Evolutionary conservation across 2,888 invertebrate species (phyloP).

Genomic region (Epistrophe grossulariae): DNA sequence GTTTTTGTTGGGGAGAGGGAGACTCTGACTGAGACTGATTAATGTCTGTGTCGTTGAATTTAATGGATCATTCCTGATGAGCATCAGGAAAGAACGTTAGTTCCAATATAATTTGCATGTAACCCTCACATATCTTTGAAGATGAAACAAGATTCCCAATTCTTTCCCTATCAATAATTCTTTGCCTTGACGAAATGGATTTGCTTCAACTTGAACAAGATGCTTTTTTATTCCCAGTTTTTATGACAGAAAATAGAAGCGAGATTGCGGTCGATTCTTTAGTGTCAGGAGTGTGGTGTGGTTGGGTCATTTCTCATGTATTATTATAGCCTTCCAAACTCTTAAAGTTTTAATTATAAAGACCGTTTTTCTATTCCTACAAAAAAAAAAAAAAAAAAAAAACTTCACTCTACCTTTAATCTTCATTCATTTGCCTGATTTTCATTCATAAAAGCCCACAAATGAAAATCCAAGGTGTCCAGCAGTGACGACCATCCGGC

Average conservation of each 20-base stretch:
- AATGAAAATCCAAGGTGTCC: slow-evolving; percentile 21
- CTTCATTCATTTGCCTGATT: slow-evolving; percentile 2
- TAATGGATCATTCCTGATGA: slow-evolving; percentile 61
- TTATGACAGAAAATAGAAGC: slow-evolving; percentile 49
- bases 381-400: background rate
- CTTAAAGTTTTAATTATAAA: slow-evolving; percentile 43
- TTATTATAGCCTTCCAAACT: background rate
- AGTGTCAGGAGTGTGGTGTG: slow-evolving; percentile 25
- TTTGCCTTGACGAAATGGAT: background rate
- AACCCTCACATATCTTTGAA: slow-evolving; percentile 7
- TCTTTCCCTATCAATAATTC: background rate
- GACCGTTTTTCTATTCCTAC: slow-evolving; percentile 1
- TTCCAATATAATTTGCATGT: slow-evolving; percentile 19
- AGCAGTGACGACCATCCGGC: slow-evolving; percentile 28
- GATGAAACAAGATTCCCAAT: background rate
- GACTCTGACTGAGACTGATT: slow-evolving; percentile 51
- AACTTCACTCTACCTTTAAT: background rate
- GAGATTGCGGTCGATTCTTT: background rate
- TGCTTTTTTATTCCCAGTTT: slow-evolving; percentile 56
- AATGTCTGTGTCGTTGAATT: slow-evolving; percentile 60
- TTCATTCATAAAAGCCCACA: slow-evolving; percentile 5
- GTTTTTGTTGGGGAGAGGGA: background rate
- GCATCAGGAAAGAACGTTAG: slow-evolving; percentile 14
- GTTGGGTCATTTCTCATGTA: slow-evolving; percentile 15
- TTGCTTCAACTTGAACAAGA: slow-evolving; percentile 15